These are phyloP conservation scores for Mesocentrotus franciscanus DNA, from an alignment of 53 echinoderm and acorn worm genomes.

Conservation along the genomic window DNA sequence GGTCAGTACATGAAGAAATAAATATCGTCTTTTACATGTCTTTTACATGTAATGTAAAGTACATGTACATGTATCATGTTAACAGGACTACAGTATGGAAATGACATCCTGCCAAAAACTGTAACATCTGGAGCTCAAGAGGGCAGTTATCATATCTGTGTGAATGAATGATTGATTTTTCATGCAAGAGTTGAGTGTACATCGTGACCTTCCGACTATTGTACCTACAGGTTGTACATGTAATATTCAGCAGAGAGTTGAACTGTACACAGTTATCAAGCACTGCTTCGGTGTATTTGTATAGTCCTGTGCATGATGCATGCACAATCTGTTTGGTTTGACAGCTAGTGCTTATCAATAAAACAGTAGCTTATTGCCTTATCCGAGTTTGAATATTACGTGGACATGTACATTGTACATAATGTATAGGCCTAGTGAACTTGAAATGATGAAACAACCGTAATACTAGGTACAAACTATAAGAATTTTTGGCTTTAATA, in stretches of 20 bases:
- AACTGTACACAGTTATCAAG: too few species aligned
- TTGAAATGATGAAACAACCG: too few species aligned
- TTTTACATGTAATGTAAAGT: too few species aligned
- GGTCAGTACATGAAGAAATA: too few species aligned
- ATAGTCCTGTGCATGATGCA: too few species aligned
- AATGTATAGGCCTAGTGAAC: too few species aligned
- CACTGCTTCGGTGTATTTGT: too few species aligned
- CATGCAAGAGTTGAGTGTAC: neutral
- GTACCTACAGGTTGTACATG: neutral
- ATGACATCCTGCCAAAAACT: neutral
- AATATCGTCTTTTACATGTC: too few species aligned
- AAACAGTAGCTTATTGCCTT: neutral
- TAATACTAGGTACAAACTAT: too few species aligned
- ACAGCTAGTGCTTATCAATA: neutral
- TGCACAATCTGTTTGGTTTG: neutral
- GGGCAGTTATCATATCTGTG: conserved; percentile 41
- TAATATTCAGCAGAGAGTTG: too few species aligned
- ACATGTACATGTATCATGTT: neutral
- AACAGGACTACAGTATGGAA: neutral
- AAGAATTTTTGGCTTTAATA: too few species aligned
- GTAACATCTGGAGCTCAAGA: neutral
- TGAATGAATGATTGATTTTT: conserved; percentile 30
- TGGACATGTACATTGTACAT: too few species aligned
- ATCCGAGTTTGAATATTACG: neutral
- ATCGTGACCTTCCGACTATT: neutral